Conservation (phyloP, 1,140 invertebrate genomes). For the Drosophila malerkotliana region DNA sequence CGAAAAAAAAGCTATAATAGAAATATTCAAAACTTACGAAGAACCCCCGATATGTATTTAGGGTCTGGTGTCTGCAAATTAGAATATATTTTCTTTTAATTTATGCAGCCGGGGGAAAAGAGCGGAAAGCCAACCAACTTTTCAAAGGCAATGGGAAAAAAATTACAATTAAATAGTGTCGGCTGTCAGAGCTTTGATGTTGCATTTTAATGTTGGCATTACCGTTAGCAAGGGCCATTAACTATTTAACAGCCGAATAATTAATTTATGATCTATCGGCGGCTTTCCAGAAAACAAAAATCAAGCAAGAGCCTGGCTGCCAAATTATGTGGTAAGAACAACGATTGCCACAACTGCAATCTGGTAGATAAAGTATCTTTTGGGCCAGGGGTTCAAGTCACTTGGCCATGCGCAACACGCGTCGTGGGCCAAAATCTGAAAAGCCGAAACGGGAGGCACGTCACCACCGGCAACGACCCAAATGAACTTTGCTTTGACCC, state of each 20-base stretch:
- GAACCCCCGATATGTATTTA: slow-evolving; percentile 24
- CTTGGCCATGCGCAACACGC: slow-evolving; percentile 71
- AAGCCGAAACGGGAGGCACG: slow-evolving; percentile 39
- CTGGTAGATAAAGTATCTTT: slow-evolving; percentile 33
- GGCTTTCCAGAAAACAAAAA: background rate
- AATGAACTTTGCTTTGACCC: slow-evolving; percentile 74
- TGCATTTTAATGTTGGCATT: background rate
- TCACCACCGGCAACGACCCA: slow-evolving; percentile 50
- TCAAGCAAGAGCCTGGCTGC: slow-evolving; percentile 45
- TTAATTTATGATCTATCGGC: slow-evolving; percentile 32
- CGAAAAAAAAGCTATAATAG: slow-evolving; percentile 20
- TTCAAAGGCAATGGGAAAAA: slow-evolving; percentile 14
- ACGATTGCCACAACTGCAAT: slow-evolving; percentile 30
- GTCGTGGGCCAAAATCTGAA: slow-evolving; percentile 25
- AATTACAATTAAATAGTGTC: slow-evolving; percentile 39
- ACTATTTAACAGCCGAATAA: slow-evolving; percentile 28
- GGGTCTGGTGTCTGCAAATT: slow-evolving; percentile 57
- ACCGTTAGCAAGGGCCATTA: slow-evolving; percentile 27
- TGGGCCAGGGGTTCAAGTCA: slow-evolving; percentile 55
- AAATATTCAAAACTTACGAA: slow-evolving; percentile 21
- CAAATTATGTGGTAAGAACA: slow-evolving; percentile 66
- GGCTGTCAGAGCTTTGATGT: slow-evolving; percentile 51
- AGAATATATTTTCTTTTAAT: slow-evolving; percentile 69
- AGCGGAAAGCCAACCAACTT: slow-evolving; percentile 11
- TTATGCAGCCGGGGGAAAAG: slow-evolving; percentile 44